phyloP scores from a whole-genome alignment of 2,797 vertebrate genomes.

The Chanos chanos region DNA sequence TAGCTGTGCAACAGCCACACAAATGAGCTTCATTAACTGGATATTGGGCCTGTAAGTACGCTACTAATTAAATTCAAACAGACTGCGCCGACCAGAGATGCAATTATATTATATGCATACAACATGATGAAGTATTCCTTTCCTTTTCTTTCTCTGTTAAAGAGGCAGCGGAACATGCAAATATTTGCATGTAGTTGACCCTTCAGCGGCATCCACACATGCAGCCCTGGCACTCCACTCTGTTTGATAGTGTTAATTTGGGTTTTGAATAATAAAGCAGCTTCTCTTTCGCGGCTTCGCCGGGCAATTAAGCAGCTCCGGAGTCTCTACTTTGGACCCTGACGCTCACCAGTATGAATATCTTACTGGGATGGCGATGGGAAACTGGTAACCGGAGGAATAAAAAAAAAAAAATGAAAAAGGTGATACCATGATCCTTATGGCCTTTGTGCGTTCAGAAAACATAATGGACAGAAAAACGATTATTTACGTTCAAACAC shows the following conservation, averaged over 20 bases:
- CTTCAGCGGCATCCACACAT: conserved; percentile 24
- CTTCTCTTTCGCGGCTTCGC: conserved; percentile 19
- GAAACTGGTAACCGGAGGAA: background rate
- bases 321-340: conserved; percentile 3
- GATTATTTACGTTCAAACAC: too few species aligned
- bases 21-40: conserved; percentile 55
- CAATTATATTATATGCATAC: conserved; percentile 52
- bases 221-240: conserved; percentile 12
- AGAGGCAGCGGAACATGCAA: conserved; percentile 47
- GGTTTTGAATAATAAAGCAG: conserved; percentile 46
- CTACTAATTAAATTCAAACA: conserved; percentile 60
- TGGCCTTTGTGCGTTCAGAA: too few species aligned
- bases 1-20: conserved; percentile 38
- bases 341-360: conserved; percentile 5
- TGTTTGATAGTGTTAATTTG: conserved; percentile 48
- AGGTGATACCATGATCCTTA: too few species aligned
- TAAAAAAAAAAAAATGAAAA: background rate
- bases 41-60: conserved; percentile 44
- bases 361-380: background rate
- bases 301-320: conserved; percentile 36
- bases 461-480: too few species aligned
- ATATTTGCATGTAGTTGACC: conserved; percentile 56
- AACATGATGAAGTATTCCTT: conserved; percentile 48
- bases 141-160: conserved; percentile 38
- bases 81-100: conserved; percentile 46